Conservation (phyloP, 2,113 vertebrate genomes). For the Pteropus alecto region DNA sequence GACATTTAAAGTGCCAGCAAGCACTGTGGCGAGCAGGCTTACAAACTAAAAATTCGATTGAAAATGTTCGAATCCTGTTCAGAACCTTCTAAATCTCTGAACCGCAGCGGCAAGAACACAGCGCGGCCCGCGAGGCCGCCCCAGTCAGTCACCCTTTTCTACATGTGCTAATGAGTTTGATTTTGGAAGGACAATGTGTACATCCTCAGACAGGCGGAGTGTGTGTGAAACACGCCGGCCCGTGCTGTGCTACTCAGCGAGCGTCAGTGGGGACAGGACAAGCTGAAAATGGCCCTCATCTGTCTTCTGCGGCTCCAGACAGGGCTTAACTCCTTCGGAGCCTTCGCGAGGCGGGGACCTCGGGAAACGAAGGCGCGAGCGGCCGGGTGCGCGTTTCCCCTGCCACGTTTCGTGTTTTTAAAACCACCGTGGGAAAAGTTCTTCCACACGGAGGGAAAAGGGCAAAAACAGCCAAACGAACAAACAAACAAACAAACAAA, state of each 20-base stretch:
- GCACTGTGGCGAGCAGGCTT: constrained; percentile 51
- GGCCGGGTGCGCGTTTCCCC: too few species aligned
- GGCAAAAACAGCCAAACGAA: not conserved
- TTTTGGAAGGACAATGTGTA: constrained; percentile 89
- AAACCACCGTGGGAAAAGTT: not conserved
- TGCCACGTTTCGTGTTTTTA: too few species aligned
- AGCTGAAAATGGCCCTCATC: constrained; percentile 89
- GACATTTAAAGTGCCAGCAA: constrained; percentile 75
- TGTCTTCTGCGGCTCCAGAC: constrained; percentile 82
- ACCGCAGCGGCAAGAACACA: constrained; percentile 72
- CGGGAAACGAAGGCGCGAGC: too few species aligned
- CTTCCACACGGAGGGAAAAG: not conserved
- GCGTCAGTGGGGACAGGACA: constrained; percentile 86
- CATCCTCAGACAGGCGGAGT: constrained; percentile 87
- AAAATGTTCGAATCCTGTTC: constrained; percentile 72
- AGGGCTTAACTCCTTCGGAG: constrained; percentile 82
- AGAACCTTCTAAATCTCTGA: constrained; percentile 76
- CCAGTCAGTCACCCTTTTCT: constrained; percentile 89
- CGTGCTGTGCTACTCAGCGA: constrained; percentile 87
- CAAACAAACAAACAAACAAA: not conserved
- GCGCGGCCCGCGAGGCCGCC: constrained; percentile 77
- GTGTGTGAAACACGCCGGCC: constrained; percentile 87
- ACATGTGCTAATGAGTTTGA: constrained; percentile 89
- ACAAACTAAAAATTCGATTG: constrained; percentile 76
- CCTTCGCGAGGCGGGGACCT: not conserved